A percentile compares a stretch with the other conserved stretches of the same genome.
Evolutionary conservation across 2,797 vertebrate species (phyloP).

Genomic region (Lophotriccus pileatus): DNA sequence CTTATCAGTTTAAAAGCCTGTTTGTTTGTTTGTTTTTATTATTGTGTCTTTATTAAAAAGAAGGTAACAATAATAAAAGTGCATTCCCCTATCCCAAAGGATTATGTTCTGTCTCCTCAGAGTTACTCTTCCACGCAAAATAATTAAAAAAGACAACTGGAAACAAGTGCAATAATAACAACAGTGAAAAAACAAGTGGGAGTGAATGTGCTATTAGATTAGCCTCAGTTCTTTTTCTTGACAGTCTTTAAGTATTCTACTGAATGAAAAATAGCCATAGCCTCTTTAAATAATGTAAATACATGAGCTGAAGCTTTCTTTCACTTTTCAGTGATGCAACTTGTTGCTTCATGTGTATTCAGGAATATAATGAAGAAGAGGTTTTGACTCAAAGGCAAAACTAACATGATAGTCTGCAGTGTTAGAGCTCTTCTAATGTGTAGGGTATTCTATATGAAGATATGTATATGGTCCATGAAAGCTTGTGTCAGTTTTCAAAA

Average conservation of each 20-base stretch:
- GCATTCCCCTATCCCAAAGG: neutral
- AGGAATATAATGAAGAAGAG: neutral
- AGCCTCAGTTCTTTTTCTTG: neutral
- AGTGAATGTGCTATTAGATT: neutral
- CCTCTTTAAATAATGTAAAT: neutral
- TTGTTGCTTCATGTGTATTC: neutral
- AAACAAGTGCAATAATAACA: neutral
- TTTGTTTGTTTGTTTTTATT: neutral
- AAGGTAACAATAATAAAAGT: neutral
- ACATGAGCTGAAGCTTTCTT: neutral
- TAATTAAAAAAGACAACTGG: neutral
- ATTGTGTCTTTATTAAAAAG: neutral
- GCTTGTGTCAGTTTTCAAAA: neutral
- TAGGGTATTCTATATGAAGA: neutral
- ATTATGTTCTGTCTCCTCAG: conserved; percentile 1
- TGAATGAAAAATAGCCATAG: neutral
- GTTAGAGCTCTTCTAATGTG: neutral
- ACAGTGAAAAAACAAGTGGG: neutral
- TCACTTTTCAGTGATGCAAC: neutral
- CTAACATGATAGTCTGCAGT: neutral
- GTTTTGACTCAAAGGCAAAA: neutral
- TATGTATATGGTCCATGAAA: neutral
- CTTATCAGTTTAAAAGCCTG: neutral
- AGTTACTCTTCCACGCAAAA: neutral
- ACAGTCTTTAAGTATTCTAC: neutral